These are phyloP conservation scores for Isoperla grammatica DNA, from an alignment of 2,888 invertebrate genomes.

Conservation along the genomic window DNA sequence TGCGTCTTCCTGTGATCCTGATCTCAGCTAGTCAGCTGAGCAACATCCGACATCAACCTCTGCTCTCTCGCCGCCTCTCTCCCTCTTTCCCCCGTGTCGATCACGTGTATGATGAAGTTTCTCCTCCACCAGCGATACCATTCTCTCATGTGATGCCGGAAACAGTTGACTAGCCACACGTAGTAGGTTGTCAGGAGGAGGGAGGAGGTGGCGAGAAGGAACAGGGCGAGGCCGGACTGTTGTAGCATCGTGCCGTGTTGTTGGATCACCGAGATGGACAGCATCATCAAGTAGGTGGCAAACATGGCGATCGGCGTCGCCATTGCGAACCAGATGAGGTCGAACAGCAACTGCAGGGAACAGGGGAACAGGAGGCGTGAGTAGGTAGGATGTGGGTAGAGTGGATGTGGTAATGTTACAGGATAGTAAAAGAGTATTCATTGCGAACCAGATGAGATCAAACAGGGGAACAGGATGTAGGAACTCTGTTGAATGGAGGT, in stretches of 20 bases:
- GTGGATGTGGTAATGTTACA: too few species aligned
- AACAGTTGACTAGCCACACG: constrained; percentile 48
- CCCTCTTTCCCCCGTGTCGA: too few species aligned
- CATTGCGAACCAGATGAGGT: constrained; percentile 51
- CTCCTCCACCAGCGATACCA: constrained; percentile 54
- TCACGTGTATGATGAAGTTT: constrained; percentile 43
- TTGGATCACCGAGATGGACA: constrained; percentile 28
- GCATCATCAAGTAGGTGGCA: constrained; percentile 48
- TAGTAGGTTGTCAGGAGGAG: constrained; percentile 49
- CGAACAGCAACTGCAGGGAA: constrained; percentile 41
- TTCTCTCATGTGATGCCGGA: constrained; percentile 46
- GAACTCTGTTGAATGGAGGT: too few species aligned
- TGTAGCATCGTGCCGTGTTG: constrained; percentile 33
- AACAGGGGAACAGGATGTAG: too few species aligned
- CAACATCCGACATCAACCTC: too few species aligned
- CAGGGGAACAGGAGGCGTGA: too few species aligned
- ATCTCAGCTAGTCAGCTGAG: too few species aligned
- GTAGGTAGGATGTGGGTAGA: too few species aligned
- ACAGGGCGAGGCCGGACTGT: constrained; percentile 47
- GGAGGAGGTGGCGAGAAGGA: constrained; percentile 46
- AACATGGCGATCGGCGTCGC: constrained; percentile 53
- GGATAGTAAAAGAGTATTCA: too few species aligned
- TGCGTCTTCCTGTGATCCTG: too few species aligned
- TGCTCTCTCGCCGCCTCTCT: too few species aligned
- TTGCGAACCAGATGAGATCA: too few species aligned